phyloP scores from a whole-genome alignment of 2,888 invertebrate genomes.

The Coenonympha arcania region DNA sequence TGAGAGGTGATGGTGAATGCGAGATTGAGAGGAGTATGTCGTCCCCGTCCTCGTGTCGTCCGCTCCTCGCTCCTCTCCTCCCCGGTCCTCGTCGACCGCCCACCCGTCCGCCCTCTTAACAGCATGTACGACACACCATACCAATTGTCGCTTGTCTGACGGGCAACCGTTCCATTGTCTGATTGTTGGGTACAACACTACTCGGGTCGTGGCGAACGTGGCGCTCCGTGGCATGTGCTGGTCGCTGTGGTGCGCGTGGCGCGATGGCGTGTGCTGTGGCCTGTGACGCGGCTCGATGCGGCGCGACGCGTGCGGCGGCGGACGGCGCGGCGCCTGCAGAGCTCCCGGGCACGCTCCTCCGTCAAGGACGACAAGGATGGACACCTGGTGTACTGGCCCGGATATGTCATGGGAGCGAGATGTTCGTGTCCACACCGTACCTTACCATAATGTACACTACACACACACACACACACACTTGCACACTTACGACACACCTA shows the following conservation, averaged over 20 bases:
- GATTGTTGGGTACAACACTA: conserved; percentile 76
- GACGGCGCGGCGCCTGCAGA: conserved; percentile 70
- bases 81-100: conserved; percentile 36
- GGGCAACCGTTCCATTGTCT: conserved; percentile 76
- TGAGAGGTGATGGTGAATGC: conserved; percentile 38
- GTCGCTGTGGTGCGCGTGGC: conserved; percentile 34
- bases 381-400: conserved; percentile 99
- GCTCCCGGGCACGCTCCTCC: conserved; percentile 88
- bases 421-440: conserved; percentile 91
- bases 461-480: conserved; percentile 27
- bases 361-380: conserved; percentile 99
- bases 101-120: conserved; percentile 68
- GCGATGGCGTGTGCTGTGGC: conserved; percentile 40
- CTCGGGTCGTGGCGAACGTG: conserved; percentile 75
- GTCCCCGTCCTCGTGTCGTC: conserved; percentile 31
- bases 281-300: conserved; percentile 22
- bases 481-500: conserved; percentile 9
- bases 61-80: conserved; percentile 34
- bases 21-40: conserved; percentile 35
- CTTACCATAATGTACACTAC: conserved; percentile 45
- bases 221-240: conserved; percentile 60
- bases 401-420: conserved; percentile 99
- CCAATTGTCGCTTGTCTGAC: conserved; percentile 76
- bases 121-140: conserved; percentile 73
- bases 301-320: conserved; percentile 33